Base-by-base conservation (phyloP, 1,140 invertebrate genomes). In the Drosophila pallidifrons region DNA sequence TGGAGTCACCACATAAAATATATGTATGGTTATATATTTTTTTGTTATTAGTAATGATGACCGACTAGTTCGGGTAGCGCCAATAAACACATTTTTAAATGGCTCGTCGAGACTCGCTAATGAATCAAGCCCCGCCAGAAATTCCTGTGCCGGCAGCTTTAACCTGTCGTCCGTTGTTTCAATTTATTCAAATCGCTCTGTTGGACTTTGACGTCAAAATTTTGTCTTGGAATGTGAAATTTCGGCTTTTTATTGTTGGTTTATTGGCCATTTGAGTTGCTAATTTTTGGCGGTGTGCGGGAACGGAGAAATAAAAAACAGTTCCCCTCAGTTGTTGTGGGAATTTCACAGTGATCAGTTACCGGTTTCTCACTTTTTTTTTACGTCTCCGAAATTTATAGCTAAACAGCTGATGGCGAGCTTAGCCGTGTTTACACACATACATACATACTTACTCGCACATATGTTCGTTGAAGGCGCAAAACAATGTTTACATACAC, bases 141-240 rank as follows among this genome's bases (percentile, higher is more conserved):
- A 86, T 86, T 86, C 82, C 82, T 88, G 83, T 70, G 55, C 59
- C 64, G 54, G 46, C 46, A 70, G 52, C 66, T 49, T 49, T 11
- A 75, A 78, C 80, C 66, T 83, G 81, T 79, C 69, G 75, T 69
- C 63, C 46, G 47, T 10, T 13, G n/a, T 13, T 25, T 16, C 10
- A 81, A 71, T 73, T 55, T 89, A 88, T 88, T 66, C 85, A 81
- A 88, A 88, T 88, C 61, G 30, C 8, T 25, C 20, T 38, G 8
- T n/a, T 72, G 45, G 76, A 86, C 67, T 87, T 88, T 88, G 85
- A 89, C 85, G 85, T 88, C 85, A 88, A 79, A 85, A 87, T 76
- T 74, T 25, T 32, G 30, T 5, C 30, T 38, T 81, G 85, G 85
- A 88, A 88, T 88, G 85, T 85, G 85, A 88, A 85, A 85, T 88